Conservation (phyloP, 2,113 vertebrate species). For the Microcebus ravelobensis region DNA sequence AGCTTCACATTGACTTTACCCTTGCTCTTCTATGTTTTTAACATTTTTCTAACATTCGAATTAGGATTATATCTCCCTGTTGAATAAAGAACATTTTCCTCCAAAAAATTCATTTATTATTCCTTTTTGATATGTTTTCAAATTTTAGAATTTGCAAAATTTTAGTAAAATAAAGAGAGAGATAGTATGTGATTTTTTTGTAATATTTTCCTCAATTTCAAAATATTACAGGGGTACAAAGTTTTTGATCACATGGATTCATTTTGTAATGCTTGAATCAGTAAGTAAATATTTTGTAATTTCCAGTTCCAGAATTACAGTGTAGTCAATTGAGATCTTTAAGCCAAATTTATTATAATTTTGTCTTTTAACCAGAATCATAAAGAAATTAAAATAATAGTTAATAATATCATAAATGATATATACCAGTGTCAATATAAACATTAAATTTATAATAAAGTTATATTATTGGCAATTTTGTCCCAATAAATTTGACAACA, state of each 20-base stretch:
- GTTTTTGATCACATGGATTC: too few relatives aligned
- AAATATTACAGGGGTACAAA: too few relatives aligned
- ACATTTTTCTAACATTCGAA: not conserved
- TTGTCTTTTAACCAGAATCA: not conserved
- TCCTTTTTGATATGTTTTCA: not conserved
- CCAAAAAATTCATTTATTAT: not conserved
- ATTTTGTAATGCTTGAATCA: too few relatives aligned
- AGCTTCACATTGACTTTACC: not conserved
- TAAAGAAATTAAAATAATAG: not conserved
- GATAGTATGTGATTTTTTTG: not conserved
- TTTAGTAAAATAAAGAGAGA: not conserved
- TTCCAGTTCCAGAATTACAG: too few relatives aligned
- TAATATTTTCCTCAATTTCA: too few relatives aligned
- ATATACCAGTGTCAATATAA: not conserved
- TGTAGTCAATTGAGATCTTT: too few relatives aligned
- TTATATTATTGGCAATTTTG: not conserved
- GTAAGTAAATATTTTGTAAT: too few relatives aligned
- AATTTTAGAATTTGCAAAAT: not conserved
- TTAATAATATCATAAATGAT: not conserved
- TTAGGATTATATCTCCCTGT: not conserved
- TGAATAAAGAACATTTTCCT: not conserved
- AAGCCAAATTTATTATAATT: too few relatives aligned
- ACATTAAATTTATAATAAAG: not conserved
- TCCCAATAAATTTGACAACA: not conserved
- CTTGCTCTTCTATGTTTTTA: not conserved